Conservation (phyloP, 2,888 invertebrate species). For the Lottia scabra region DNA sequence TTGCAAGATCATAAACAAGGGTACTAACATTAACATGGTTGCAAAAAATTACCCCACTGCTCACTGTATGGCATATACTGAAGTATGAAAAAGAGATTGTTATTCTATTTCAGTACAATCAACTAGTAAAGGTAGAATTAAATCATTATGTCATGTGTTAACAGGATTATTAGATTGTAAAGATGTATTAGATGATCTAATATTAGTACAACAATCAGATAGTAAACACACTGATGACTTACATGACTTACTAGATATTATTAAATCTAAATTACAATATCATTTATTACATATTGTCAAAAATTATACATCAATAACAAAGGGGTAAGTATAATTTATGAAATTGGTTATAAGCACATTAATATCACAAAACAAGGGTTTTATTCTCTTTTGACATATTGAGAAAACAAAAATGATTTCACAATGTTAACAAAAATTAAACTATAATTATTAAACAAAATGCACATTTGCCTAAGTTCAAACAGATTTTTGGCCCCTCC, state of each 20-base stretch:
- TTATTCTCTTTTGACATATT: too few relatives aligned
- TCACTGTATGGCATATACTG: too few relatives aligned
- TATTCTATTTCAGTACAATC: slow-evolving; percentile 33
- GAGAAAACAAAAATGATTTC: too few relatives aligned
- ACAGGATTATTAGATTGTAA: slow-evolving; percentile 31
- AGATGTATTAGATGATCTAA: slow-evolving; percentile 22
- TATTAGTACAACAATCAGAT: slow-evolving; percentile 25
- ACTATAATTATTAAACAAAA: too few relatives aligned
- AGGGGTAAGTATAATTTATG: slow-evolving; percentile 34
- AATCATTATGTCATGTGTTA: neutral
- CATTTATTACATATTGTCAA: slow-evolving; percentile 44
- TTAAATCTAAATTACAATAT: slow-evolving; percentile 44
- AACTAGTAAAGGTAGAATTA: slow-evolving; percentile 7
- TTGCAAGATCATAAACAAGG: too few relatives aligned
- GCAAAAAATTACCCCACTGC: too few relatives aligned
- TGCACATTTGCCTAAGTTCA: too few relatives aligned
- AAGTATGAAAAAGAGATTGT: neutral
- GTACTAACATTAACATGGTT: too few relatives aligned
- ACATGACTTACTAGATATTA: slow-evolving; percentile 35
- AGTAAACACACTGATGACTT: slow-evolving; percentile 32
- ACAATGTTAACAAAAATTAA: too few relatives aligned
- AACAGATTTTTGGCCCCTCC: too few relatives aligned
- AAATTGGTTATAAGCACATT: too few relatives aligned
- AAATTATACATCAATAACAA: slow-evolving; percentile 31
- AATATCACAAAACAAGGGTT: too few relatives aligned